Conservation (phyloP, 2,888 invertebrate species). For the Caenorhabditis japonica region DNA sequence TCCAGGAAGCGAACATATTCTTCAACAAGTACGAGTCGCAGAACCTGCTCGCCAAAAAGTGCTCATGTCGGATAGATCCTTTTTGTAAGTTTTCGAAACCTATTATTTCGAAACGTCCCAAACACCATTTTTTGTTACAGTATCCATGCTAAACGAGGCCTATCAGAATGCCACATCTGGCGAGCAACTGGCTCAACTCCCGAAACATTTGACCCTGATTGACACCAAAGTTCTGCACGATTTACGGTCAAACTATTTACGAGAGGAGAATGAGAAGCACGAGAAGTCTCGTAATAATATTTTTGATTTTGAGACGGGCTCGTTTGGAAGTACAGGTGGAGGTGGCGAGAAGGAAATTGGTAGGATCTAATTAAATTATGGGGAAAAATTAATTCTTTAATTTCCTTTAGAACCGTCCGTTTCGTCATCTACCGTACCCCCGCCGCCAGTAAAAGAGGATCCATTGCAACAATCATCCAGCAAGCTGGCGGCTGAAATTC, state of each 20-base stretch:
- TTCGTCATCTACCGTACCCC: too few species aligned
- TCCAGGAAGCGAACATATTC: constrained; percentile 23
- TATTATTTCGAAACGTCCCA: too few species aligned
- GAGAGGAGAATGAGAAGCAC: background rate
- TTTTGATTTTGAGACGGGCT: background rate
- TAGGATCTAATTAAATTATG: background rate
- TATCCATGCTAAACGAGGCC: constrained; percentile 23
- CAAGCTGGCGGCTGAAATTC: too few species aligned
- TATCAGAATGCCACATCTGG: constrained; percentile 11
- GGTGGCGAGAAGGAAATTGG: background rate
- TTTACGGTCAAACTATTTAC: background rate
- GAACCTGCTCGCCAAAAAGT: constrained; percentile 25
- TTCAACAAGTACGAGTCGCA: constrained; percentile 12
- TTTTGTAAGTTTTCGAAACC: constrained; percentile 43
- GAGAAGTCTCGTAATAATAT: background rate
- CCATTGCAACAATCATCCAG: too few species aligned
- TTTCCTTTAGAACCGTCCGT: too few species aligned
- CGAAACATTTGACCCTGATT: constrained; percentile 5
- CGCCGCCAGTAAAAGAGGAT: too few species aligned
- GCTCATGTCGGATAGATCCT: constrained; percentile 23
- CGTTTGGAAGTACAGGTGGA: too few species aligned
- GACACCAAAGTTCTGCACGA: constrained; percentile 1
- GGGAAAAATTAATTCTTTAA: too few species aligned
- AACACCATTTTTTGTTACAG: constrained; percentile 16
- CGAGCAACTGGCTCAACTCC: background rate